Conservation (phyloP, 2,113 vertebrate species). For the Tupaia tana region DNA sequence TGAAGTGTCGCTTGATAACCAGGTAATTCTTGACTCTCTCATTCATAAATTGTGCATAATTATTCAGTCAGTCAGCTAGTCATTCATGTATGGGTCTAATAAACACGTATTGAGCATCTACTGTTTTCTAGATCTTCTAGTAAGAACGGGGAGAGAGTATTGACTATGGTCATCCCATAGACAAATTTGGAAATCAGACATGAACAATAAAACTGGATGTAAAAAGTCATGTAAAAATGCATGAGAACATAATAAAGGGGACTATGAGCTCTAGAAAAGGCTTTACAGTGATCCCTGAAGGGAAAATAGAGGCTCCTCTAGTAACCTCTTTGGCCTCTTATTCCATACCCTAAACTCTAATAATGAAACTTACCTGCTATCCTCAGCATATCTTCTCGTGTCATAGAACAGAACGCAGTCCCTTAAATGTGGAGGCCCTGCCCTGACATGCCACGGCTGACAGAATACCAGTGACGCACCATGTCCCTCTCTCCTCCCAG, state of each 20-base stretch:
- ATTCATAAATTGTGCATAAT: not conserved
- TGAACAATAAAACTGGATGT: not conserved
- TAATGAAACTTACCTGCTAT: not conserved
- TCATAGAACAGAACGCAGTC: not conserved
- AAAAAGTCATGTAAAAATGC: not conserved
- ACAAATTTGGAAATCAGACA: not conserved
- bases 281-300: not conserved
- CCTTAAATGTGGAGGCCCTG: not conserved
- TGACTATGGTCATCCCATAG: slow-evolving; percentile 1
- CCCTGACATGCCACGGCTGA: not conserved
- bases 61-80: not conserved
- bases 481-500: not conserved
- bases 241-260: not conserved
- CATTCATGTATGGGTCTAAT: not conserved
- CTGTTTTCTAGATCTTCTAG: not conserved
- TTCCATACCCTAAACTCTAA: not conserved
- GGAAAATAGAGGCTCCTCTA: not conserved
- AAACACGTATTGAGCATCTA: not conserved
- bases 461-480: fast-evolving
- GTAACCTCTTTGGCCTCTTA: not conserved
- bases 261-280: not conserved
- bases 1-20: slow-evolving; percentile 25
- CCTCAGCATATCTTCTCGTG: not conserved
- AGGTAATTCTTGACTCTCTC: not conserved
- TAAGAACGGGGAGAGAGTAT: not conserved